These are phyloP conservation scores for Cheilinus undulatus DNA, from an alignment of 2,113 vertebrate species.

Conservation along the genomic window DNA sequence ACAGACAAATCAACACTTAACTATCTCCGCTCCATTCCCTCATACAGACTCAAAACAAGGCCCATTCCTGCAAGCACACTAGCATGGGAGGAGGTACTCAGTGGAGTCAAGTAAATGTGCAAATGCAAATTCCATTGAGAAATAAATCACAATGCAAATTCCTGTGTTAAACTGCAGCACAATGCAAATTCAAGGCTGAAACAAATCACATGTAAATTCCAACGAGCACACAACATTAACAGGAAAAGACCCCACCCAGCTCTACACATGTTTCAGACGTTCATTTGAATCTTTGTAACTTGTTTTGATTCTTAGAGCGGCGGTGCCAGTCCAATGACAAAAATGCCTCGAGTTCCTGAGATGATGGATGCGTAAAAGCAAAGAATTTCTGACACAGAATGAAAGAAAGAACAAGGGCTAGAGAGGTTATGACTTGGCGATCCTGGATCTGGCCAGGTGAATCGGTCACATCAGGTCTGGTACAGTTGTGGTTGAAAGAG, in stretches of 20 bases:
- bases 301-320: not conserved
- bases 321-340: not conserved
- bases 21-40: slow-evolving; percentile 2
- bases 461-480: slow-evolving; percentile 24
- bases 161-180: slow-evolving; percentile 11
- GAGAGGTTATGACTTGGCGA: slow-evolving; percentile 20
- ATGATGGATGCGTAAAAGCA: not conserved
- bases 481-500: slow-evolving; percentile 27
- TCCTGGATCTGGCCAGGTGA: slow-evolving; percentile 1
- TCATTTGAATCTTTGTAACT: not conserved
- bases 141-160: slow-evolving; percentile 39
- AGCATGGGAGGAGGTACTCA: not conserved
- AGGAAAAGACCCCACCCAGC: slow-evolving; percentile 27
- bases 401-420: not conserved
- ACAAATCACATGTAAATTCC: slow-evolving; percentile 60
- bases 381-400: slow-evolving; percentile 19
- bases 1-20: slow-evolving; percentile 46
- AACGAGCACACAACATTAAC: slow-evolving; percentile 28
- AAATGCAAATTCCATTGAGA: slow-evolving; percentile 15
- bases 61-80: not conserved
- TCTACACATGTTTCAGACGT: not conserved
- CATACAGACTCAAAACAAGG: slow-evolving; percentile 7
- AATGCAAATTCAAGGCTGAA: slow-evolving; percentile 42
- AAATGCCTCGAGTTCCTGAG: slow-evolving; percentile 3
- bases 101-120: not conserved